Base-by-base conservation (phyloP, 1,140 invertebrate genomes). In the Ericerus pela region DNA sequence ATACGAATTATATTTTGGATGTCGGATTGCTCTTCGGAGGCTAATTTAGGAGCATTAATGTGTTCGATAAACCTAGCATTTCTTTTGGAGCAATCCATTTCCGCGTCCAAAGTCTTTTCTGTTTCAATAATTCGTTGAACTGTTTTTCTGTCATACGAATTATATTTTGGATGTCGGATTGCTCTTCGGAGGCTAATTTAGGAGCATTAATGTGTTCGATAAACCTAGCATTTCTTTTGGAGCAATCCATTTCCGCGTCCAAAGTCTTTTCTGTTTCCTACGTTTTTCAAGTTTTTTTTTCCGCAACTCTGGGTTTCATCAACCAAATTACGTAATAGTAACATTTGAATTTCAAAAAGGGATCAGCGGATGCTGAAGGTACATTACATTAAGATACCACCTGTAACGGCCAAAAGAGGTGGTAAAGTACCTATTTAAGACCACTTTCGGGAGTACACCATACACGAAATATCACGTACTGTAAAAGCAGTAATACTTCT, bases 111-210 rank as follows among this genome's bases (percentile, higher is more conserved):
- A 47, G 22, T 14, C 36, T 14, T 38, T 38, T 38, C 36, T n/a
- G n/a, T 38, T 38, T 38, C n/a, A n/a, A n/a, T n/a, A 66, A 51
- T 33, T 33, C 36, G 47, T 66, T 54, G 56, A 64, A 66, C 51
- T 65, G 53, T 30, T 31, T 27, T 37, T 47, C 41, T 16, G 51
- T 54, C 63, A 64, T 64, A 58, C 60, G 53, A 26, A 55, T 51
- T 51, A 62, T 61, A 41, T 61, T 62, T 31, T 26, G 51, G 47
- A 51, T 51, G 29, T 56, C 43, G 2, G 11, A 14, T 33, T 41
- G 55, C 8, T 51, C 24, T 51, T 56, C 47, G 14, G 28, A 41
- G 10, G 41, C 41, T 24, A 47, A 47, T 24, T 47, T 24, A 24
- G 22, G 22, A n/a, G n/a, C 16, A 47, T 22, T 5, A 47, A 24